Base-by-base conservation (phyloP, 2,113 vertebrate genomes). In the Passer montanus region DNA sequence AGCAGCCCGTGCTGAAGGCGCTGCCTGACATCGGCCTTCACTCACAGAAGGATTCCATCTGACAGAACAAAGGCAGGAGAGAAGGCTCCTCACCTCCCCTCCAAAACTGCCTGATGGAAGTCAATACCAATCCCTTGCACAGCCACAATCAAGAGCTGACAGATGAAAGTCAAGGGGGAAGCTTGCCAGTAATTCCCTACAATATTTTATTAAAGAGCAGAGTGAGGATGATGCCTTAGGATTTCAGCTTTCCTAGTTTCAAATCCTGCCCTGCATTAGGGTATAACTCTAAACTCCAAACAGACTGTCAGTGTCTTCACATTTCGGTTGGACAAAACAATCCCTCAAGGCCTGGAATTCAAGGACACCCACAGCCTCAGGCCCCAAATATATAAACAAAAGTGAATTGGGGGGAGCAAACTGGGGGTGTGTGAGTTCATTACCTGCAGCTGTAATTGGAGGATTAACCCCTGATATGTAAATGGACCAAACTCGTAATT, bases 11-110 rank as follows among this genome's bases (percentile, higher is more conserved):
- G 97, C 98, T 98, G 93, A 97, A 97, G 98, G 98, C 97, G 95
- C 97, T 98, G 97, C 97, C 95, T 98, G 99, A 97, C 98, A 98
- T 97, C 97, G 97, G 97, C 98, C 98, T 98, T 99, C 98, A 98
- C 98, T 98, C 98, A 66, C 41, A 79, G 73, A 96, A 97, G 97
- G 96, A 98, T 97, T 95, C 68, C 97, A 98, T 98, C 96, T 99
- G 98, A 99, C 98, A 99, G 97, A 98, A 97, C 97, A 93, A 97
- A 94, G 96, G 43, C 95, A 82, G 76, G 81, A 90, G 68, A 97
- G 95, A 95, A 93, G 63, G 84, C 93, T 97, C 93, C 92, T 94
- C 78, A 91, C 86, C 92, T 93, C 92, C 84, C 81, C 93, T 96
- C 95, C 74, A 24, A 94, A 97, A 97, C 87, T 96, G 96, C 97